Evolutionary conservation across 2,113 vertebrate genomes (phyloP).

Genomic region (Rhinolophus sinicus): DNA sequence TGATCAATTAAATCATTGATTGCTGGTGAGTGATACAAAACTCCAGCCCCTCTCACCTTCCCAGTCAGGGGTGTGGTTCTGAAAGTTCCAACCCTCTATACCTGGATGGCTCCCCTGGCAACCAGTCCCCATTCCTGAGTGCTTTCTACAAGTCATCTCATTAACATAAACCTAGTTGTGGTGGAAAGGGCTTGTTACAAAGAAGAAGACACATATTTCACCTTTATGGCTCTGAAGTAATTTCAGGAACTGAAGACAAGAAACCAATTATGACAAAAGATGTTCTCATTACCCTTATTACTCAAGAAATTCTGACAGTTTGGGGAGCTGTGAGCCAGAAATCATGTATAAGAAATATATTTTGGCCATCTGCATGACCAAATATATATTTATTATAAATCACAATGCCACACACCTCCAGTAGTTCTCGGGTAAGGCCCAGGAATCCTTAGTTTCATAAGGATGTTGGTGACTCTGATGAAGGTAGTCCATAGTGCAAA

Average conservation of each 20-base stretch:
- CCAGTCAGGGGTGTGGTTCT: background rate
- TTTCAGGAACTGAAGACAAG: background rate
- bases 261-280: background rate
- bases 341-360: background rate
- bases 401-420: background rate
- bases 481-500: background rate
- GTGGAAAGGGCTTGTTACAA: background rate
- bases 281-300: background rate
- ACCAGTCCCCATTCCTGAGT: background rate
- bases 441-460: background rate
- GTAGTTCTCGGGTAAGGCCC: background rate
- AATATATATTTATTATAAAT: background rate
- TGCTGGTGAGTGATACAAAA: background rate
- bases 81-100: background rate
- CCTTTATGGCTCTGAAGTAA: background rate
- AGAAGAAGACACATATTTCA: background rate
- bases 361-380: background rate
- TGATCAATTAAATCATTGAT: background rate
- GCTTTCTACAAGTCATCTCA: background rate
- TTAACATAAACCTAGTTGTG: background rate
- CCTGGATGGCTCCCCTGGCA: background rate
- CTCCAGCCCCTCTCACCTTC: background rate
- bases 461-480: background rate
- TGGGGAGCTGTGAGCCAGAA: background rate
- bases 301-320: background rate